A percentile compares a stretch with the other conserved stretches of the same genome.
Conservation (phyloP, 2,888 invertebrate genomes). For the Agrilus mali region DNA sequence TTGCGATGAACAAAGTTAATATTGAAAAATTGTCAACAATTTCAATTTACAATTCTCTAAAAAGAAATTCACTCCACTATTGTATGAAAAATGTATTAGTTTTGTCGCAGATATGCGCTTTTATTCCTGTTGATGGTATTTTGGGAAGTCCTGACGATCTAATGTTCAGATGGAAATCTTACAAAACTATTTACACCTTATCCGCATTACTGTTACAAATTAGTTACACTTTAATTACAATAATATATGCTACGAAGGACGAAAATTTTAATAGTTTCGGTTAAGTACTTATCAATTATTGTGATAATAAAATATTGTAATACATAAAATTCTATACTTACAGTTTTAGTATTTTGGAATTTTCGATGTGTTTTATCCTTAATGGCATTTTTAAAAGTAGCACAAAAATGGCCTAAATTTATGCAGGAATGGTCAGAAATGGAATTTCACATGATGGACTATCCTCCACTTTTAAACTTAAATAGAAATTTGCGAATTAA, state of each 20-base stretch:
- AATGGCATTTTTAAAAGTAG: slow-evolving; percentile 5
- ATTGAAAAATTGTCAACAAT: too few relatives aligned
- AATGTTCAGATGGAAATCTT: slow-evolving; percentile 7
- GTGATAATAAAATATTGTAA: not conserved
- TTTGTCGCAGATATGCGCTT: slow-evolving; percentile 6
- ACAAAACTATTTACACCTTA: slow-evolving; percentile 4
- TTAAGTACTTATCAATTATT: not conserved
- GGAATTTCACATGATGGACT: slow-evolving; percentile 6
- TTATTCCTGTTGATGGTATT: slow-evolving; percentile 8
- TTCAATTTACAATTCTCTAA: too few relatives aligned
- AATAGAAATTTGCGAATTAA: slow-evolving; percentile 4
- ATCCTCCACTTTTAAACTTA: slow-evolving; percentile 3
- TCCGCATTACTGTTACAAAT: not conserved
- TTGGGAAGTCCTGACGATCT: not conserved
- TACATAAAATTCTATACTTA: not conserved
- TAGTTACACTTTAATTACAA: slow-evolving; percentile 1
- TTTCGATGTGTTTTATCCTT: slow-evolving; percentile 5
- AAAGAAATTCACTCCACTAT: slow-evolving; percentile 1
- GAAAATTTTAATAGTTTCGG: slow-evolving; percentile 6
- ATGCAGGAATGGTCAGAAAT: slow-evolving; percentile 10
- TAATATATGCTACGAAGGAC: not conserved
- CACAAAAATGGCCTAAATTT: slow-evolving; percentile 8
- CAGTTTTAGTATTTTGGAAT: slow-evolving; percentile 10
- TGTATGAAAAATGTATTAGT: slow-evolving; percentile 4
- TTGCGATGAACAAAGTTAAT: too few relatives aligned